Evolutionary conservation across 2,888 invertebrate genomes (phyloP).

Genomic region (Mycalesis mineus): DNA sequence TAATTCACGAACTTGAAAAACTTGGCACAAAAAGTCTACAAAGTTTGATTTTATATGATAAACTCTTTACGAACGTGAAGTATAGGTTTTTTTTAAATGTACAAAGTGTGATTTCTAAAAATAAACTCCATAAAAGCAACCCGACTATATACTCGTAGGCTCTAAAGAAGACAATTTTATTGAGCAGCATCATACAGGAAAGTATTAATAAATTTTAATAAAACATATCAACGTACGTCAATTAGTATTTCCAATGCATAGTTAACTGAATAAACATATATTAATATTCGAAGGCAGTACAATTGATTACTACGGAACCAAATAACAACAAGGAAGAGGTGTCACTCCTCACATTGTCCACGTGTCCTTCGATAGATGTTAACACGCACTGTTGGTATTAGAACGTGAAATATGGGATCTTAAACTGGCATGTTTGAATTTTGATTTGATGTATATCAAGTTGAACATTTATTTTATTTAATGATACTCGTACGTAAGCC

Average conservation of each 20-base stretch:
- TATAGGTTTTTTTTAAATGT: no score
- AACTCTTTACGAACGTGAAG: no score
- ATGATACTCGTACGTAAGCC: no score
- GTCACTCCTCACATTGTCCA: slow-evolving; percentile 57
- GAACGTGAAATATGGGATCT: slow-evolving; percentile 6
- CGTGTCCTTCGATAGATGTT: slow-evolving; percentile 52
- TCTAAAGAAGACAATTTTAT: no score
- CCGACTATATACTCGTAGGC: no score
- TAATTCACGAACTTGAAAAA: no score
- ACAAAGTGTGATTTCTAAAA: no score
- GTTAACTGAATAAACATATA: slow-evolving; percentile 38
- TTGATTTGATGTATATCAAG: background rate
- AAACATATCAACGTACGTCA: background rate
- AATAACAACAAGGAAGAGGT: slow-evolving; percentile 69
- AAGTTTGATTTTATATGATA: no score
- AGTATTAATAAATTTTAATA: background rate
- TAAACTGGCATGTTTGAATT: slow-evolving; percentile 6
- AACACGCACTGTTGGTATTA: slow-evolving; percentile 16
- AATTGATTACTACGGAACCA: slow-evolving; percentile 57
- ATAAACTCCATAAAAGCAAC: no score
- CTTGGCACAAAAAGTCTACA: no score
- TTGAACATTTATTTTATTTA: no score
- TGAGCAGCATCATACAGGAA: no score
- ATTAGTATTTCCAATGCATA: background rate
- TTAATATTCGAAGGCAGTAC: slow-evolving; percentile 68